These are phyloP conservation scores for Amyelois transitella DNA, from an alignment of 1,140 invertebrate genomes.

Conservation along the genomic window DNA sequence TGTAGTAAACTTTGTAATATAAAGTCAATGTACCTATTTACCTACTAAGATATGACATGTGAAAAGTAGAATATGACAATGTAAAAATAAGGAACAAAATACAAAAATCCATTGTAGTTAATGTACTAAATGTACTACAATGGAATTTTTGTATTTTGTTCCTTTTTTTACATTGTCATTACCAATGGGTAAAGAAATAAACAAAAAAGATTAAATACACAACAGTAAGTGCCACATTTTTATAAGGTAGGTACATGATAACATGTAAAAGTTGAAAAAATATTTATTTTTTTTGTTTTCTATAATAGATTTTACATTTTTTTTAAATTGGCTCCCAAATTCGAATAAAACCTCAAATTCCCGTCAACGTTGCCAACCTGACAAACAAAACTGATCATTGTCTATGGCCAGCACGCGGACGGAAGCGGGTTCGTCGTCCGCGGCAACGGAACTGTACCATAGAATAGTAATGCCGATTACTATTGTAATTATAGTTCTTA, in stretches of 20 bases:
- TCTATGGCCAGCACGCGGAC: conserved; percentile 21
- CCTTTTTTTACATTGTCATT: too few species aligned
- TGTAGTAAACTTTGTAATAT: conserved; percentile 13
- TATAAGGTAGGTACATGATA: too few species aligned
- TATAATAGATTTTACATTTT: too few species aligned
- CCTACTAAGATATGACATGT: not conserved
- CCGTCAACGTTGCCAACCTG: not conserved
- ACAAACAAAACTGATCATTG: conserved; percentile 26
- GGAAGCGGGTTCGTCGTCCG: conserved; percentile 59
- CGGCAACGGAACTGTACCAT: conserved; percentile 35
- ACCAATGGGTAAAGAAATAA: too few species aligned
- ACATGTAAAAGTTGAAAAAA: too few species aligned
- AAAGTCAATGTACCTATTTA: not conserved
- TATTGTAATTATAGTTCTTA: conserved; percentile 24
- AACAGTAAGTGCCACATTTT: too few species aligned
- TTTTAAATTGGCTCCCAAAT: not conserved
- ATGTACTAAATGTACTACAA: too few species aligned
- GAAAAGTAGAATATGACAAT: not conserved
- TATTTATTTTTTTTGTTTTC: too few species aligned
- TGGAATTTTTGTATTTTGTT: too few species aligned
- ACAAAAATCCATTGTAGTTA: too few species aligned
- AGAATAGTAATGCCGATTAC: conserved; percentile 41
- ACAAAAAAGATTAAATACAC: too few species aligned
- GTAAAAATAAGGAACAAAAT: too few species aligned
- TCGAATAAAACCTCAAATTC: not conserved